Evolutionary conservation across 1,140 invertebrate genomes (phyloP), one percentile per base, ranked within the genome.

Genomic region (Paracyclopina nana): DNA sequence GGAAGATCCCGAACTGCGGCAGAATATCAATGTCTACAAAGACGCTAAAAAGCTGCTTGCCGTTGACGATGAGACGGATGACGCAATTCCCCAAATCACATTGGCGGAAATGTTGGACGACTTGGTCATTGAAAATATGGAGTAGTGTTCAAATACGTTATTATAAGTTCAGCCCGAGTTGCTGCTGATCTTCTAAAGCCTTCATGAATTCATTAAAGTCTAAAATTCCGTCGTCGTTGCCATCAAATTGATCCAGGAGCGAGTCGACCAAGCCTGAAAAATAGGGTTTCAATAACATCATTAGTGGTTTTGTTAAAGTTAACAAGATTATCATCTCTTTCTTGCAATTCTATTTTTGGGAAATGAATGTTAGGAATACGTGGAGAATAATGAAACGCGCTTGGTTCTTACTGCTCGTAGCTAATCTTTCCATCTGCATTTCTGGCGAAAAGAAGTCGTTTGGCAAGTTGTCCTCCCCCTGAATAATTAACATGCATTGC

Each of bases 51-150:
- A 78, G 58, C 62, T 68, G 26, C 6, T 22, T 22, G 62, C 63
- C 24, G 25, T 53, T 6, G 73, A 80, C 27, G 78, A 83, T 61
- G 62, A 67, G 24, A 56, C 65, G 52, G 75, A 80, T 59, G 70
- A 73, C 40, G 68, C 76, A 38, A 62, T 76, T 12, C 91, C 90
- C 1, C 70, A 76, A 55, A 85, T 96, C 52, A 84, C 80, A n/a
- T 70, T 97, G 1, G 81, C 85, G 53, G 94, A 97, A 68, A 97
- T 98, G 94, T 66, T 98, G 52, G 90, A 97, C 55, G 92, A 97
- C 68, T 68, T 97, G 53, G 70, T 68, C n/a, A 74, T 87, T 30
- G 76, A 80, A 50, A 81, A n/a, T 9, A 20, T 38, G 34, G 34
- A 83, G 59, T 72, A 73, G 18, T 38, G 34, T 16, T 3, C 29